These are phyloP conservation scores for Remorina albescens DNA, from an alignment of 2,797 vertebrate genomes.

Conservation along the genomic window DNA sequence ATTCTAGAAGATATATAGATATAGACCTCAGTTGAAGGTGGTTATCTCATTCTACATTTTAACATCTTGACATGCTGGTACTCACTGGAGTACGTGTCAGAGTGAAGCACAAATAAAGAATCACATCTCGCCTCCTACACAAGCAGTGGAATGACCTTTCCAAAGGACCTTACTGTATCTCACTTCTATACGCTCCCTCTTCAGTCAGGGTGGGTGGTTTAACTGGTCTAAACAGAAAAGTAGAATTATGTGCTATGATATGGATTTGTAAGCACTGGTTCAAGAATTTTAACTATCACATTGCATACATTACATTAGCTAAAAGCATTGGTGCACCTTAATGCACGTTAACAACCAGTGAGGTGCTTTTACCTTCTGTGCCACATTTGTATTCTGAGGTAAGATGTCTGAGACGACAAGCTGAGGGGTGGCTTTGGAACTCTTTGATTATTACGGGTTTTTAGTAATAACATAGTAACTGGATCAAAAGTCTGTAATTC, in stretches of 20 bases:
- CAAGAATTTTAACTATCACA: neutral
- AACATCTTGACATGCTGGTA: too few species aligned
- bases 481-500: slow-evolving; percentile 4
- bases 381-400: neutral
- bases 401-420: neutral
- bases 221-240: neutral
- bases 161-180: neutral
- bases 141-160: neutral
- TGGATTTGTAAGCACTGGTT: neutral
- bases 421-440: neutral
- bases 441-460: neutral
- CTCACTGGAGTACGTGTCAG: neutral
- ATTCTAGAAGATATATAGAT: neutral
- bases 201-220: neutral
- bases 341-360: neutral
- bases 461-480: neutral
- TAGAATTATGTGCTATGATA: neutral
- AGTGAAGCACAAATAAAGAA: neutral
- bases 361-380: neutral
- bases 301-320: neutral
- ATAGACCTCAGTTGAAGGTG: neutral
- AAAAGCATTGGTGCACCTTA: neutral
- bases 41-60: too few species aligned
- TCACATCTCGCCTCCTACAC: neutral
- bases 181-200: neutral